A percentile compares a stretch with the other conserved stretches of the same genome.
These are phyloP conservation scores for Aplysina aerophoba DNA, from an alignment of 37 sponge, comb jelly and placozoan species.

Conservation along the genomic window DNA sequence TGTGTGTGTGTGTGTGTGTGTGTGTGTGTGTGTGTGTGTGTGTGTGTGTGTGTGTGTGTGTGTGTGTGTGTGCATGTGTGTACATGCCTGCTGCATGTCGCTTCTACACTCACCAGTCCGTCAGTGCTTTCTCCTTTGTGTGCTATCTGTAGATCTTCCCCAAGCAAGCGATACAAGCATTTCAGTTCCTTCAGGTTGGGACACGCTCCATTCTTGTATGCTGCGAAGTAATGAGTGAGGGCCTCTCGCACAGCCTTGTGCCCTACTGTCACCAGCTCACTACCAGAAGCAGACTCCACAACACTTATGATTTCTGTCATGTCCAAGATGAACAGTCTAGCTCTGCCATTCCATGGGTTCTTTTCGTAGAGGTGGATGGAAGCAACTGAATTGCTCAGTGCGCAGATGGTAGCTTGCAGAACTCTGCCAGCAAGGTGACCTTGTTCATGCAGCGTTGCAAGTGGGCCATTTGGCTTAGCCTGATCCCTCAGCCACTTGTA, in stretches of 20 bases:
- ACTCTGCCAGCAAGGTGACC: slow-evolving; percentile 2
- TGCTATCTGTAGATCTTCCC: background rate
- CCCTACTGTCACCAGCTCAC: no score
- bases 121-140: background rate
- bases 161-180: background rate
- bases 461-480: background rate
- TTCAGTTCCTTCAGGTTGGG: background rate
- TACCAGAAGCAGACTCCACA: background rate
- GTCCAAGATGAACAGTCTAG: slow-evolving; percentile 4
- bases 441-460: background rate
- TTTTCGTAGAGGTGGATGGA: slow-evolving; percentile 21
- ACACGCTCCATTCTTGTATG: background rate
- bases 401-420: slow-evolving; percentile 11
- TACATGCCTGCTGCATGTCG: no score
- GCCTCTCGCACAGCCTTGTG: background rate
- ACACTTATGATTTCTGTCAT: background rate
- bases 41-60: no score
- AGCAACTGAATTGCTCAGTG: slow-evolving; percentile 9
- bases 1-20: no score
- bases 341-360: slow-evolving; percentile 27
- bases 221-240: slow-evolving; percentile 1
- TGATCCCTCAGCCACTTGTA: slow-evolving; percentile 7
- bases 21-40: no score
- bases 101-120: background rate
- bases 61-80: no score